Base-by-base conservation (phyloP, 2,888 invertebrate species). In the Orthonevra nobilis region DNA sequence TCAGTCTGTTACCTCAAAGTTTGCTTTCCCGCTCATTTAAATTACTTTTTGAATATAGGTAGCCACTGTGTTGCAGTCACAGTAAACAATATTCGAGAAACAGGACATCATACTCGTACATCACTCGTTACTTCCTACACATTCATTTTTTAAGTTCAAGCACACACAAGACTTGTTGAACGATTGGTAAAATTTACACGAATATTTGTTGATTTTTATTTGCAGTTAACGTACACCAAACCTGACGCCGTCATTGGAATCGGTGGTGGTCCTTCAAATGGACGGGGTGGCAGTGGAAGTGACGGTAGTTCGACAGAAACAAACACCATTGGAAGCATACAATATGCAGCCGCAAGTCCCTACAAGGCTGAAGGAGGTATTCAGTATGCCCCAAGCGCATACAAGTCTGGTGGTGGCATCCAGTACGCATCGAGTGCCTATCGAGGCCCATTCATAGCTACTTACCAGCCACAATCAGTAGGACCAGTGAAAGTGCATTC, bases 351-450 rank as follows among this genome's bases (percentile, higher is more conserved):
- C 12, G 2, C 19, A 3, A 10, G 19, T 12, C 44, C 20, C n/a
- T 30, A 6, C 4, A n/a, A n/a, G n/a, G n/a, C n/a, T n/a, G n/a
- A n/a, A n/a, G 61, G 36, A 23, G 54, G 46, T 4, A 20, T 64
- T 1, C 72, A 64, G 12, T 64, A 73, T 50, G 64, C 42, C n/a
- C 10, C 23, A 14, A 56, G 5, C 14, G 10, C 64, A 12, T 64
- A 64, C 50, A 75, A 69, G 23, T 6, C 61, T 2, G 46, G 69
- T 7, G 54, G 61, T 26, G 68, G 75, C 6, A 28, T 83, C 14
- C 83, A 84, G 6, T 85, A 83, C 61, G 82, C 81, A 2, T 44
- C 74, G 42, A 70, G 44, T 72, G 40, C 64, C 40, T 83, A 81
- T 40, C 81, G 74, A 26, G 50, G 82, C 20, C 69, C 84, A 56